These are phyloP conservation scores for Scrobipalpa atriplicella DNA, from an alignment of 2,888 invertebrate species.

Conservation along the genomic window DNA sequence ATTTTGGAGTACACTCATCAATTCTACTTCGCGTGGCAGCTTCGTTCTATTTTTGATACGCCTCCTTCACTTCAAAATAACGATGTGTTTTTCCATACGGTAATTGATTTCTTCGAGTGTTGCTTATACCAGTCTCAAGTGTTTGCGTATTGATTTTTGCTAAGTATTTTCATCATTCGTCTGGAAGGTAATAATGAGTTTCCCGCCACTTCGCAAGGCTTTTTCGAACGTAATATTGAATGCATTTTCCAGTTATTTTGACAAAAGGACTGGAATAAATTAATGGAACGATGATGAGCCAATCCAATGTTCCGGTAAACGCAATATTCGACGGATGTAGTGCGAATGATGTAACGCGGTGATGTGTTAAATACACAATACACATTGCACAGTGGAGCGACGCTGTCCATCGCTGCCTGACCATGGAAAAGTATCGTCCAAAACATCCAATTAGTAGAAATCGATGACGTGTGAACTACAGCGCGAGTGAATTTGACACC, in stretches of 20 bases:
- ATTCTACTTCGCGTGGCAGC: conserved; percentile 7
- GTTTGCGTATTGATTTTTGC: conserved; percentile 5
- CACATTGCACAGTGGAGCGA: conserved; percentile 15
- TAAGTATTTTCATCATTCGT: conserved; percentile 11
- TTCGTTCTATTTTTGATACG: background rate
- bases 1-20: background rate
- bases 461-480: conserved; percentile 64
- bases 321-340: conserved; percentile 52
- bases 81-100: background rate
- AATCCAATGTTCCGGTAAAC: conserved; percentile 33
- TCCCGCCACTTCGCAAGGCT: background rate
- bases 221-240: conserved; percentile 6
- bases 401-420: conserved; percentile 32
- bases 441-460: conserved; percentile 75
- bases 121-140: conserved; percentile 24
- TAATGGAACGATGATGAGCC: conserved; percentile 19
- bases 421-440: conserved; percentile 69
- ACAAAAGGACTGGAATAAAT: conserved; percentile 26
- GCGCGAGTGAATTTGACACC: conserved; percentile 64
- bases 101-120: conserved; percentile 27
- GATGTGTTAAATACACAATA: conserved; percentile 47
- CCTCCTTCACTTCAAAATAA: background rate
- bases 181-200: conserved; percentile 12
- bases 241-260: background rate
- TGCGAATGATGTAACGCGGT: conserved; percentile 48